Base-by-base conservation (phyloP, 2,113 vertebrate species). In the Boleophthalmus pectinirostris region DNA sequence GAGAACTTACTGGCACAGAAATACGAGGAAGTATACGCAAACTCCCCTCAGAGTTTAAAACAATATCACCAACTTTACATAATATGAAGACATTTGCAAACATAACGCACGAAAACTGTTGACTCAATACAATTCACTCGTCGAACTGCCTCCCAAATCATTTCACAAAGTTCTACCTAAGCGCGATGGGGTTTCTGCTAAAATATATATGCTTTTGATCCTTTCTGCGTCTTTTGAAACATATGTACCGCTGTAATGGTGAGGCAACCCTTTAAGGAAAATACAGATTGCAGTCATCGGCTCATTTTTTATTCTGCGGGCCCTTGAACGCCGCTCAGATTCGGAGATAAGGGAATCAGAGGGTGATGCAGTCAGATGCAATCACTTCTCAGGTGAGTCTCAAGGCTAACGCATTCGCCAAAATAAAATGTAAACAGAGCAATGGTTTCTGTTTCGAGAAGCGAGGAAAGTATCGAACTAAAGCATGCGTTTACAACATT, bases 401-500 rank as follows among this genome's bases (percentile, higher is more conserved):
- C 33, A 64, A 64, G 33, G 16, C 33, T 11, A 64, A 35, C 23
- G 23, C 54, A 2, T 38, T 38, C 61, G 9, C 33, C 56, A 24
- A 43, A 43, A 43, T 43, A 38, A 20, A 64, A n/a, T n/a, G 33
- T 64, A 38, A 64, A 64, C 61, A 21, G 6, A 3, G 16, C 33
- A 21, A 0, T 21, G 38, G 18, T 64, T 64, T 64, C 33, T 21
- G 61, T 43, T 64, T 64, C 11, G 20, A 64, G 18, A 43, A 18
- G 33, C 3, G n/a, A 35, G 33, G 20, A 64, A 43, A 43, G 33
- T 43, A 38, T n/a, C 6, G 33, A 33, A 64, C 20, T 64, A 21
- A n/a, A 64, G 33, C 57, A 73, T 73, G 57, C 54, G 64, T 84
- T 72, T 78, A 2, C 25, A 61, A 35, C 54, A 67, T 84, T 72